Percentiles rank a stretch among this genome's conserved stretches.
Evolutionary conservation across 2,113 vertebrate genomes (phyloP).

Genomic region (Nanorana parkeri): DNA sequence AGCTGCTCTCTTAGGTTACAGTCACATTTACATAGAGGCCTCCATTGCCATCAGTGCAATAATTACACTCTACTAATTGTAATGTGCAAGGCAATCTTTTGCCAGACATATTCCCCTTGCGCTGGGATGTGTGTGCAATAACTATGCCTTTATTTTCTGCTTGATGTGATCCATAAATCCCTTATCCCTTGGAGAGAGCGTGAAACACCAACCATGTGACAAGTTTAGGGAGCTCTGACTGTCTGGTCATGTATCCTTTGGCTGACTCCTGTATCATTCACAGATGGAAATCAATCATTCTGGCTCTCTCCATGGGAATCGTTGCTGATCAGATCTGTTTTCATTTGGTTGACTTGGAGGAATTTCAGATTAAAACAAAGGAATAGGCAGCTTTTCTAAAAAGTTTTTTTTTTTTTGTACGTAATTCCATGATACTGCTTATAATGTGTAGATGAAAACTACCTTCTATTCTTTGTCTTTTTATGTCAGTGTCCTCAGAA

Average conservation of each 20-base stretch:
- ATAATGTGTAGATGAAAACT: not conserved
- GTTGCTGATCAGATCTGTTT: slow-evolving; percentile 30
- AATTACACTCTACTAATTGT: too few species aligned
- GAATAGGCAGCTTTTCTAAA: not conserved
- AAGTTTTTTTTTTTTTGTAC: not conserved
- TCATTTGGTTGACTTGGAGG: not conserved
- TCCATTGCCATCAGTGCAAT: too few species aligned
- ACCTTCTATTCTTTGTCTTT: too few species aligned
- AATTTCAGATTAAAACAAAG: slow-evolving; percentile 23
- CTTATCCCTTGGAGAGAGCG: slow-evolving; percentile 6
- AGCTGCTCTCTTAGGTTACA: too few species aligned
- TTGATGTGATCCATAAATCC: slow-evolving; percentile 22
- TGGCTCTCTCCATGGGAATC: not conserved
- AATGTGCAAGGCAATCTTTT: too few species aligned
- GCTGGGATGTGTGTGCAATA: too few species aligned
- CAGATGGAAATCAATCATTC: slow-evolving; percentile 22
- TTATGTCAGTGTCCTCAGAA: too few species aligned
- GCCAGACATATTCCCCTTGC: too few species aligned
- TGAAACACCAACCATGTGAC: slow-evolving; percentile 7
- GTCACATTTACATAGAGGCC: too few species aligned
- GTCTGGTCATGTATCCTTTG: slow-evolving; percentile 20
- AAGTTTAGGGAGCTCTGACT: slow-evolving; percentile 6
- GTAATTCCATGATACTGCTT: not conserved
- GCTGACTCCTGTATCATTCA: slow-evolving; percentile 13
- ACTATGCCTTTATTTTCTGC: slow-evolving; percentile 6